These are phyloP conservation scores for Acrocephalus kingi DNA, from an alignment of 2,113 vertebrate genomes.

Conservation along the genomic window DNA sequence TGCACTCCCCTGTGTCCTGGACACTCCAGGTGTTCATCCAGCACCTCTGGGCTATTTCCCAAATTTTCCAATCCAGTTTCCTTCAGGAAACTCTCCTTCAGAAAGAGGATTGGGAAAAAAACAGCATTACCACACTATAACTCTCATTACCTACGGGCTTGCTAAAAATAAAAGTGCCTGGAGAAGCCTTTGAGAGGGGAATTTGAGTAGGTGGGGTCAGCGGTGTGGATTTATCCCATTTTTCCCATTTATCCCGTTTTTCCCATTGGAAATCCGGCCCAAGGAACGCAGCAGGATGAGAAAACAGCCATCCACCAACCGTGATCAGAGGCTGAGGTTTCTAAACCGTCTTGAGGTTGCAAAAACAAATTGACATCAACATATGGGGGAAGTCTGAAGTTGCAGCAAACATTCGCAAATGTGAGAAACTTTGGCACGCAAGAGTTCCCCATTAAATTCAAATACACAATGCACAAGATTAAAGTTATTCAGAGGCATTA, in stretches of 20 bases:
- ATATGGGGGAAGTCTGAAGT: conserved; percentile 65
- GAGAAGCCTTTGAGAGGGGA: background rate
- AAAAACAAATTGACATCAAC: conserved; percentile 69
- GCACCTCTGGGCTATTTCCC: background rate
- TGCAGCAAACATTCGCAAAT: conserved; percentile 54
- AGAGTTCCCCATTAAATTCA: conserved; percentile 57
- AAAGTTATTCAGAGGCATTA: conserved; percentile 58
- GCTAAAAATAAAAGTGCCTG: accelerated
- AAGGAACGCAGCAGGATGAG: background rate
- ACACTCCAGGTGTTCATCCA: background rate
- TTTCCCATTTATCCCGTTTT: background rate
- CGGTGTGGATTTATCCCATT: background rate
- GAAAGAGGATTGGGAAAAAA: background rate
- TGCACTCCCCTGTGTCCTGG: background rate
- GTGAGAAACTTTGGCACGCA: conserved; percentile 59
- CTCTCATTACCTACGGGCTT: accelerated
- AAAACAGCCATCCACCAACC: background rate
- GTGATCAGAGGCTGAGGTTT: conserved; percentile 32
- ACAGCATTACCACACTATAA: accelerated
- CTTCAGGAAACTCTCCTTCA: background rate
- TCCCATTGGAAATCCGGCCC: background rate
- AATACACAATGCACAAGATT: conserved; percentile 42
- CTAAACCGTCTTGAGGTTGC: conserved; percentile 51
- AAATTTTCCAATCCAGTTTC: background rate
- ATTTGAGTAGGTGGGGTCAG: background rate